These are phyloP conservation scores for Drosophila lacertosa DNA, from an alignment of 1,140 invertebrate species.

Conservation along the genomic window DNA sequence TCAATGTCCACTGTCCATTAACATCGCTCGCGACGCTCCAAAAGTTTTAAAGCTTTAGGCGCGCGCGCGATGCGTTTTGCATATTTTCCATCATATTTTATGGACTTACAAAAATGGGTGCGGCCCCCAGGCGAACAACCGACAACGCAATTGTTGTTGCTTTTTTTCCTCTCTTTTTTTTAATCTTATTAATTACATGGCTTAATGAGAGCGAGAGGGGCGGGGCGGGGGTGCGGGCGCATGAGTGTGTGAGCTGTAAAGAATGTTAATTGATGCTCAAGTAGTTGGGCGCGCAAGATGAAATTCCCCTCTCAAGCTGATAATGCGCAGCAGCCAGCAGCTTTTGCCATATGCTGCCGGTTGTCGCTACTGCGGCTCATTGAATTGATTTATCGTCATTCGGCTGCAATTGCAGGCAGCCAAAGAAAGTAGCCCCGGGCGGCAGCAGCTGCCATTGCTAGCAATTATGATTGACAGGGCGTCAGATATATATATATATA, in stretches of 20 bases:
- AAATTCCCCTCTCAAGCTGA: constrained; percentile 26
- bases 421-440: constrained; percentile 11
- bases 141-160: constrained; percentile 74
- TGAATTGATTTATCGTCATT: constrained; percentile 53
- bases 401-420: constrained; percentile 47
- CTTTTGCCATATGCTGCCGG: constrained; percentile 59
- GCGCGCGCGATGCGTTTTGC: constrained; percentile 73
- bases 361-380: constrained; percentile 32
- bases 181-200: constrained; percentile 83
- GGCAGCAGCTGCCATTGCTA: constrained; percentile 25
- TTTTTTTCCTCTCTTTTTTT: constrained; percentile 9
- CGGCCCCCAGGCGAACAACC: constrained; percentile 47
- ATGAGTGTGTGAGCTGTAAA: constrained; percentile 17
- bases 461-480: constrained; percentile 77
- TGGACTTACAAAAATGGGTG: constrained; percentile 63
- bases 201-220: constrained; percentile 44
- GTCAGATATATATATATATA: constrained; percentile 43
- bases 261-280: constrained; percentile 76
- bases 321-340: constrained; percentile 52
- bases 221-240: neutral
- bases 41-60: constrained; percentile 54
- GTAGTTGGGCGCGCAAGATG: constrained; percentile 22
- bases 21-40: constrained; percentile 34
- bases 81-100: constrained; percentile 75
- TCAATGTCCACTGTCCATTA: constrained; percentile 30